These are phyloP conservation scores for Sinocyclocheilus rhinocerous DNA, from an alignment of 2,113 vertebrate species.

Conservation along the genomic window DNA sequence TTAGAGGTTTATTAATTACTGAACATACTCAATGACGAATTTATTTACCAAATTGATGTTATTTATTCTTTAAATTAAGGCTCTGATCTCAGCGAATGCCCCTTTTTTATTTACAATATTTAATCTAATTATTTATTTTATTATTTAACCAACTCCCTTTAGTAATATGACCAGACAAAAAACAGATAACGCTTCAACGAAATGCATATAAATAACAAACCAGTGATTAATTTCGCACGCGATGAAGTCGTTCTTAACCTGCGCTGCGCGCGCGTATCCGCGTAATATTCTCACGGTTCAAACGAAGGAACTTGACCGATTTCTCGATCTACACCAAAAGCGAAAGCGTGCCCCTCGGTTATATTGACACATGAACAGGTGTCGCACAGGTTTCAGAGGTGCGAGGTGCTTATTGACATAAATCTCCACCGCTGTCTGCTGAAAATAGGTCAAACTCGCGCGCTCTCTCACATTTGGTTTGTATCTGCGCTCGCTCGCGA, in stretches of 20 bases:
- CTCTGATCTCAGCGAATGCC: neutral
- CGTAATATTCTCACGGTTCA: neutral
- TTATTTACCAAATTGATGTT: neutral
- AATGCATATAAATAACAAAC: neutral
- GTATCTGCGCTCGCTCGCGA: conserved; percentile 57
- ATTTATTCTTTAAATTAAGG: neutral
- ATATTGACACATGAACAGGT: conserved; percentile 12
- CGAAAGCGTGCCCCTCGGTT: conserved; percentile 5
- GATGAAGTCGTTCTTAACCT: neutral
- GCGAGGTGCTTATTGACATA: conserved; percentile 6
- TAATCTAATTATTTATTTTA: neutral
- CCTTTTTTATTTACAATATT: neutral
- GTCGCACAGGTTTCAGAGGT: conserved; percentile 17
- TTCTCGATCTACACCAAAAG: neutral
- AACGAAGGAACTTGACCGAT: conserved; percentile 1
- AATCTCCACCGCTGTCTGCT: conserved; percentile 25
- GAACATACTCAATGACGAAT: neutral
- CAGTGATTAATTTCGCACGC: neutral
- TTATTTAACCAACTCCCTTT: neutral
- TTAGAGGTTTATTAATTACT: neutral
- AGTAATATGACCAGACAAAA: neutral
- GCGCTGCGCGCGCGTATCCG: neutral
- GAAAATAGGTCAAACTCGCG: conserved; percentile 42
- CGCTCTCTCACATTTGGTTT: neutral
- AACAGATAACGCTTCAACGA: neutral